phyloP scores from a whole-genome alignment of 2,113 vertebrate genomes.

The Chionis minor region DNA sequence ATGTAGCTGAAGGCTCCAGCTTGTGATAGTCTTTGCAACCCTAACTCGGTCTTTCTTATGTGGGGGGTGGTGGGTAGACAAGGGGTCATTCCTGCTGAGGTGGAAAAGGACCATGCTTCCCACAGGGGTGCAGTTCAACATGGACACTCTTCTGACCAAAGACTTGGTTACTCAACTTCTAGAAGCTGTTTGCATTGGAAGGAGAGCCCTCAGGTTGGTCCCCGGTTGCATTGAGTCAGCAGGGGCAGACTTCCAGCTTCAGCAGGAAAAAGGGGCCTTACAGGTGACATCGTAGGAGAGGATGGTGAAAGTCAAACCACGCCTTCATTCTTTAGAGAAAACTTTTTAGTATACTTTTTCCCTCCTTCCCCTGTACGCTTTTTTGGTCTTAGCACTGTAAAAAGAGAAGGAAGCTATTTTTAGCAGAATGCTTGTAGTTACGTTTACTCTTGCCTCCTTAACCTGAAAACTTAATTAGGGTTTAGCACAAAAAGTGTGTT shows the following conservation, averaged over 20 bases:
- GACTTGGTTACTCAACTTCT: background rate
- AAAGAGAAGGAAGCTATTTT: background rate
- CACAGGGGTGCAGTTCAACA: background rate
- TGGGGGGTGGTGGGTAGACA: background rate
- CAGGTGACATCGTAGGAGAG: background rate
- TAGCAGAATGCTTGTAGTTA: background rate
- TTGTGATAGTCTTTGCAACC: background rate
- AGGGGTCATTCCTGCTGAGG: background rate
- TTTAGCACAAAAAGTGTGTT: background rate
- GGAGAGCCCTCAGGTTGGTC: background rate
- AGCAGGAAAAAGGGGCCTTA: background rate
- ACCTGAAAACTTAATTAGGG: background rate
- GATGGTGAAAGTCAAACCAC: background rate
- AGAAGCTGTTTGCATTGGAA: background rate
- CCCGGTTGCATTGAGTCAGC: background rate
- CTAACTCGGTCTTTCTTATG: background rate
- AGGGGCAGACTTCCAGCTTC: background rate
- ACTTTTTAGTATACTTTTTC: background rate
- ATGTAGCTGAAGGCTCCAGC: background rate
- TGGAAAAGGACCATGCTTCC: background rate
- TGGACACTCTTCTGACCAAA: background rate
- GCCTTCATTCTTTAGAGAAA: background rate
- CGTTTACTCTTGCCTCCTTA: background rate
- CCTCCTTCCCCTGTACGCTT: background rate
- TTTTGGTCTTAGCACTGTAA: background rate